Evolutionary conservation across 1,140 invertebrate genomes (phyloP).

Genomic region (Lineus longissimus): DNA sequence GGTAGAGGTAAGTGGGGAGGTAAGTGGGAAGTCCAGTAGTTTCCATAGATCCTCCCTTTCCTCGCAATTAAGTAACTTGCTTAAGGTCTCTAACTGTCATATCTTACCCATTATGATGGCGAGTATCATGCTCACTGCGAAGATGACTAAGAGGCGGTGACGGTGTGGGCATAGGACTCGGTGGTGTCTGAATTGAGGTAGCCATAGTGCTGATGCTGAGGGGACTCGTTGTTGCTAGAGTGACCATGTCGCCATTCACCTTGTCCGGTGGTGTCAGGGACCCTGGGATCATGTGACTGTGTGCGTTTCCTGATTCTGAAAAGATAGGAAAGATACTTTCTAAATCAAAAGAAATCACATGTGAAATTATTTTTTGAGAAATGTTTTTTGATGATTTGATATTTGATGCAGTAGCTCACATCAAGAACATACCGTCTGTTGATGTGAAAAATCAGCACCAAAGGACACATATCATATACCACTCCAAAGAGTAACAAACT

Average conservation of each 20-base stretch:
- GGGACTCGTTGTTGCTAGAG: conserved; percentile 42
- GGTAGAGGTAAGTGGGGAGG: no score
- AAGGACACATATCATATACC: background rate
- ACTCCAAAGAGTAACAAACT: no score
- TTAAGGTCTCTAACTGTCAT: no score
- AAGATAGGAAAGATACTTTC: conserved; percentile 10
- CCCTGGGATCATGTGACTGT: conserved; percentile 33
- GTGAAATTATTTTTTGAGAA: background rate
- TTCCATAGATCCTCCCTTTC: no score
- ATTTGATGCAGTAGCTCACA: background rate
- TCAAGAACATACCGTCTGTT: background rate
- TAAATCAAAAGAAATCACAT: background rate
- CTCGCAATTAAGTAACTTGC: no score
- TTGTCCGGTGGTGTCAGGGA: conserved; percentile 57
- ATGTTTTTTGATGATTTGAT: background rate
- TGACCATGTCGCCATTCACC: conserved; percentile 53
- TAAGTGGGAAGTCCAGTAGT: no score
- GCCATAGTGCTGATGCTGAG: conserved; percentile 52
- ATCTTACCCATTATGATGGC: background rate
- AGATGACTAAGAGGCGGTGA: conserved; percentile 56
- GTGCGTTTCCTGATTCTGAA: conserved; percentile 25
- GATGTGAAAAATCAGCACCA: background rate
- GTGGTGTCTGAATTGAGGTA: conserved; percentile 71
- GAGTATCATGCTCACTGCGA: conserved; percentile 36
- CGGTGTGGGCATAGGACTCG: conserved; percentile 63